A percentile compares a stretch with the other conserved stretches of the same genome.
Evolutionary conservation across 2,797 vertebrate species (phyloP).

Genomic region (Stomatorhinus walkeri): DNA sequence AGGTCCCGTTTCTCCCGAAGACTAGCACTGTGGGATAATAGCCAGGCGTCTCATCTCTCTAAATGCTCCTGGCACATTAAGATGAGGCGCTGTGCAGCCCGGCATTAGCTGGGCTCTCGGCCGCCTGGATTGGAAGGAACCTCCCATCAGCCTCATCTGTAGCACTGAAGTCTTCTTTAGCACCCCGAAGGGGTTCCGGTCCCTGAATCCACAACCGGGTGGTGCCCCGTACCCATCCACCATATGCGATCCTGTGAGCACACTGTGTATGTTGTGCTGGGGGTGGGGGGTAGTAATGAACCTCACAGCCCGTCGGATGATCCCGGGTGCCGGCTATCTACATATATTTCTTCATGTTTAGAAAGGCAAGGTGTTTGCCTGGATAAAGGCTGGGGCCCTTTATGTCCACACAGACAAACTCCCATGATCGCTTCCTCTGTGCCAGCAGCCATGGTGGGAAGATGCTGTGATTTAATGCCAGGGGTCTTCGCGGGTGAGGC

Average conservation of each 20-base stretch:
- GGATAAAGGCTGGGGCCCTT: background rate
- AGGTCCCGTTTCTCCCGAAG: background rate
- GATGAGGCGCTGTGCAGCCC: background rate
- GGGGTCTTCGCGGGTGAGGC: background rate
- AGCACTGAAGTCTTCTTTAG: background rate
- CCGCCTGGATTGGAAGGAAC: background rate
- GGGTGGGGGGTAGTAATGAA: background rate
- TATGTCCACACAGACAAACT: background rate
- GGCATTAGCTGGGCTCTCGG: background rate
- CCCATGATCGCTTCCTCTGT: background rate
- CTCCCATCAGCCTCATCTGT: background rate
- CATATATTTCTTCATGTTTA: background rate
- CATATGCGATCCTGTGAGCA: background rate
- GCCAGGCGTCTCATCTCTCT: background rate
- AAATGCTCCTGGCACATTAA: background rate
- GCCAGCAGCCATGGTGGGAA: background rate
- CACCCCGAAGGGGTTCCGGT: background rate
- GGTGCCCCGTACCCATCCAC: background rate
- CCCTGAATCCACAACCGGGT: background rate
- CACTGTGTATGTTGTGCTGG: background rate
- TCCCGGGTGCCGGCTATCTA: background rate
- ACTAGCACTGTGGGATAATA: background rate
- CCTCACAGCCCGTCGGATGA: background rate
- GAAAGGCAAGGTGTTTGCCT: background rate
- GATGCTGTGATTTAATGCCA: conserved; percentile 1